Evolutionary conservation across 2,888 invertebrate genomes (phyloP).

Genomic region (Cheilosia vulpina): DNA sequence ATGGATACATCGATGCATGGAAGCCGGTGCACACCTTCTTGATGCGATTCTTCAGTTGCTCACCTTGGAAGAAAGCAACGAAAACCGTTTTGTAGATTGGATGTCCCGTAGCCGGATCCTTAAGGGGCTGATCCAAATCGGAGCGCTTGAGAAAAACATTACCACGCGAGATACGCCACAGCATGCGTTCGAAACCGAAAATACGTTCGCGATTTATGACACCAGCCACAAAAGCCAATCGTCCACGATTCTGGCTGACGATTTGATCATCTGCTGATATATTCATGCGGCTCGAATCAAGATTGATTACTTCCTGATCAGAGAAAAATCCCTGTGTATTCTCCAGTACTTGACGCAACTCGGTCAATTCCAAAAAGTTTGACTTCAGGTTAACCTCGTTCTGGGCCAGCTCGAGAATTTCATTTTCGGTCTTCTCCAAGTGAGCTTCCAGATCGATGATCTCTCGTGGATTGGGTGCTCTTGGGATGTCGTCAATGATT

Average conservation of each 20-base stretch:
- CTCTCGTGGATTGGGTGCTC: slow-evolving; percentile 90
- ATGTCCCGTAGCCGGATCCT: slow-evolving; percentile 89
- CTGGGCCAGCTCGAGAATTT: slow-evolving; percentile 95
- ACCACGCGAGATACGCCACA: slow-evolving; percentile 94
- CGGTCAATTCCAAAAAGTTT: slow-evolving; percentile 95
- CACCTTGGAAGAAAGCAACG: slow-evolving; percentile 92
- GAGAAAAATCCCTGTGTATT: slow-evolving; percentile 89
- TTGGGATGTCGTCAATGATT: slow-evolving; percentile 86
- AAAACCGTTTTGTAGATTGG: slow-evolving; percentile 92
- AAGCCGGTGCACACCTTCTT: slow-evolving; percentile 95
- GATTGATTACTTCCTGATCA: slow-evolving; percentile 80
- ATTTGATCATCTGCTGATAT: slow-evolving; percentile 87
- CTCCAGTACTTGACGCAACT: slow-evolving; percentile 94
- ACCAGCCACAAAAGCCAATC: slow-evolving; percentile 90
- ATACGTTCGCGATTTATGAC: slow-evolving; percentile 92
- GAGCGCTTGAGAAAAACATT: slow-evolving; percentile 92
- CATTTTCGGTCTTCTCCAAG: slow-evolving; percentile 97
- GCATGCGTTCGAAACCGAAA: slow-evolving; percentile 92
- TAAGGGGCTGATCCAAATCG: slow-evolving; percentile 89
- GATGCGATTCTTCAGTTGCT: slow-evolving; percentile 92
- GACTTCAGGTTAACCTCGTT: slow-evolving; percentile 96
- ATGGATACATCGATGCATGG: slow-evolving; percentile 93
- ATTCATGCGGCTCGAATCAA: slow-evolving; percentile 86
- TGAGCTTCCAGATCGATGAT: slow-evolving; percentile 92
- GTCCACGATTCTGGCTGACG: slow-evolving; percentile 81